These are phyloP conservation scores for Hemiscyllium ocellatum DNA, from an alignment of 2,113 vertebrate species.

Conservation along the genomic window DNA sequence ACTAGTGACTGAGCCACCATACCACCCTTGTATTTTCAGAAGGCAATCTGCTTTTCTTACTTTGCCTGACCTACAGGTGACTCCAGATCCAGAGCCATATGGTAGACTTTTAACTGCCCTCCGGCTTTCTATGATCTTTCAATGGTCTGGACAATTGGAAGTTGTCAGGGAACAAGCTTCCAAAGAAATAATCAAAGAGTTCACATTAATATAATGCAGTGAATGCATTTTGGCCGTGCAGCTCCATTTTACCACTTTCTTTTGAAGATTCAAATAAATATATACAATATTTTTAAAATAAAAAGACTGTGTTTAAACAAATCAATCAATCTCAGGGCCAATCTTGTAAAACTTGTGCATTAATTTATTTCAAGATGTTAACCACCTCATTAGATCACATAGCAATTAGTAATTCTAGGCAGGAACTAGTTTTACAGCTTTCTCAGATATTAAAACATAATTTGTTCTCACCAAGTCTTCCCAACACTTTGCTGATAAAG, in stretches of 20 bases:
- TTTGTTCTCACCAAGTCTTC: not conserved
- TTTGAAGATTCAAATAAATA: not conserved
- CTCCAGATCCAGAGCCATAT: too few relatives aligned
- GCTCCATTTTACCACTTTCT: not conserved
- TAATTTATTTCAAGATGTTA: not conserved
- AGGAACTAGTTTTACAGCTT: not conserved
- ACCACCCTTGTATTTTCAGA: too few relatives aligned
- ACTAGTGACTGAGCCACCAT: too few relatives aligned
- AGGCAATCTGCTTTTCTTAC: too few relatives aligned
- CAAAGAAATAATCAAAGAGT: not conserved
- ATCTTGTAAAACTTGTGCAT: not conserved
- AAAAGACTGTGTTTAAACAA: not conserved
- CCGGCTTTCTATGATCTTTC: too few relatives aligned
- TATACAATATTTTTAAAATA: not conserved
- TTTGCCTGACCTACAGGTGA: too few relatives aligned
- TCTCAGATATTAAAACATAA: not conserved
- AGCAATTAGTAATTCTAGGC: not conserved
- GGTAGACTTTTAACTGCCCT: too few relatives aligned
- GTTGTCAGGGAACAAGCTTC: not conserved
- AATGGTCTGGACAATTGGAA: not conserved
- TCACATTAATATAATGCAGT: not conserved
- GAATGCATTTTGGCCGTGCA: not conserved
- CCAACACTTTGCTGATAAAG: not conserved
- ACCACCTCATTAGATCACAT: not conserved
- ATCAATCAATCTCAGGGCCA: not conserved